A percentile compares a stretch with the other conserved stretches of the same genome.
Evolutionary conservation across 2,797 vertebrate species (phyloP).

Genomic region (Sebastes diaconus): DNA sequence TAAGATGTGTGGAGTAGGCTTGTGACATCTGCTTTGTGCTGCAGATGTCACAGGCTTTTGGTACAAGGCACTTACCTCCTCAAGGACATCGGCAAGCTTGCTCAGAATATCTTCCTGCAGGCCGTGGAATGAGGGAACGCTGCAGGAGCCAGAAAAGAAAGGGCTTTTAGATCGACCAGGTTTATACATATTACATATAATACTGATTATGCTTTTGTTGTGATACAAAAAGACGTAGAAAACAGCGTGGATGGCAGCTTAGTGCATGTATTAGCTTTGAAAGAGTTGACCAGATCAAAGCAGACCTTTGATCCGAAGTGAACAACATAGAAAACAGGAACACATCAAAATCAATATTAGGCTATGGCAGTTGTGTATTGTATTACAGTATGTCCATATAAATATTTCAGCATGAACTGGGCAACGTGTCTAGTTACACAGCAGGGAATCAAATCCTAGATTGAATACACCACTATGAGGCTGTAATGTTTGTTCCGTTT

Average conservation of each 20-base stretch:
- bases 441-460: constrained; percentile 15
- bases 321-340: constrained; percentile 4
- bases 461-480: constrained; percentile 37
- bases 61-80: constrained; percentile 86
- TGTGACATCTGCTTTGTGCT: constrained; percentile 7
- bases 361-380: constrained; percentile 5
- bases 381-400: constrained; percentile 19
- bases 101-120: constrained; percentile 95
- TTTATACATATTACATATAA: background rate
- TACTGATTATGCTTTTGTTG: background rate
- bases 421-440: constrained; percentile 20
- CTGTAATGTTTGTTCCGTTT: constrained; percentile 63
- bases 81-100: constrained; percentile 95
- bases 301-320: background rate
- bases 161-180: background rate
- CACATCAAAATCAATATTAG: constrained; percentile 14
- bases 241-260: background rate
- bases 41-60: constrained; percentile 22
- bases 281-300: background rate
- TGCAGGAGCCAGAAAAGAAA: constrained; percentile 67
- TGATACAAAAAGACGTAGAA: background rate
- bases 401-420: constrained; percentile 29
- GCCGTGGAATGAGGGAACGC: constrained; percentile 93
- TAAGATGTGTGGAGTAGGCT: background rate
- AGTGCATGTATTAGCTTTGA: background rate